Evolutionary conservation across 1,140 invertebrate species (phyloP).

Genomic region (Belonocnema kinseyi): DNA sequence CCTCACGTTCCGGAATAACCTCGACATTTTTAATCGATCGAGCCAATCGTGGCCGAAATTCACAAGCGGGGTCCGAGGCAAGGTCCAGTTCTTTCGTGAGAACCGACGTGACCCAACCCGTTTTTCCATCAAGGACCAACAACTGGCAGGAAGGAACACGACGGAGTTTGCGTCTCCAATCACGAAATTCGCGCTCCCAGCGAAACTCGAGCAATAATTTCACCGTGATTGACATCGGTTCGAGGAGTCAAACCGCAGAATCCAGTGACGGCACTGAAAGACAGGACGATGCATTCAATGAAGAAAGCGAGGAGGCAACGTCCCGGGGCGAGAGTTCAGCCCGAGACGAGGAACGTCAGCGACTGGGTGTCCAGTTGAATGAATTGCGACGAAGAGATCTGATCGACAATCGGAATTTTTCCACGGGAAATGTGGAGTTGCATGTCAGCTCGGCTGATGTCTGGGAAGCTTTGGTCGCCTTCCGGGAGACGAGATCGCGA

Average conservation of each 20-base stretch:
- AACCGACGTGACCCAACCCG: constrained; percentile 49
- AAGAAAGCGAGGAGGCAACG: constrained; percentile 42
- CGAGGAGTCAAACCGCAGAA: constrained; percentile 40
- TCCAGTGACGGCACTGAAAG: constrained; percentile 33
- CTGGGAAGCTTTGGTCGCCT: constrained; percentile 81
- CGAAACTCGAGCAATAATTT: constrained; percentile 51
- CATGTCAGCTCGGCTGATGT: constrained; percentile 78
- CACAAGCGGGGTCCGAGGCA: constrained; percentile 46
- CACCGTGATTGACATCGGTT: constrained; percentile 50
- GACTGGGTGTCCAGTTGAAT: constrained; percentile 35
- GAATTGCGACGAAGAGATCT: constrained; percentile 55
- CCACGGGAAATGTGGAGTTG: constrained; percentile 68
- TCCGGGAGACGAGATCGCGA: constrained; percentile 79
- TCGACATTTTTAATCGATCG: constrained; percentile 66
- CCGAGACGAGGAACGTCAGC: constrained; percentile 42
- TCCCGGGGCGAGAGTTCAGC: constrained; percentile 36
- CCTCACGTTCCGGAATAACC: constrained; percentile 60
- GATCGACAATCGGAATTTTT: constrained; percentile 59
- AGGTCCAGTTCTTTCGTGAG: constrained; percentile 51
- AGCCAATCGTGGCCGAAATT: constrained; percentile 54
- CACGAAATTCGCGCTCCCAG: constrained; percentile 45
- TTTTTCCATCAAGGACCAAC: constrained; percentile 49
- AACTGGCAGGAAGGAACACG: constrained; percentile 56
- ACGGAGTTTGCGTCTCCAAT: constrained; percentile 42
- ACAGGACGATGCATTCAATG: constrained; percentile 38